Conservation (phyloP, 2,113 vertebrate genomes). For the Cochlearius cochlearius region DNA sequence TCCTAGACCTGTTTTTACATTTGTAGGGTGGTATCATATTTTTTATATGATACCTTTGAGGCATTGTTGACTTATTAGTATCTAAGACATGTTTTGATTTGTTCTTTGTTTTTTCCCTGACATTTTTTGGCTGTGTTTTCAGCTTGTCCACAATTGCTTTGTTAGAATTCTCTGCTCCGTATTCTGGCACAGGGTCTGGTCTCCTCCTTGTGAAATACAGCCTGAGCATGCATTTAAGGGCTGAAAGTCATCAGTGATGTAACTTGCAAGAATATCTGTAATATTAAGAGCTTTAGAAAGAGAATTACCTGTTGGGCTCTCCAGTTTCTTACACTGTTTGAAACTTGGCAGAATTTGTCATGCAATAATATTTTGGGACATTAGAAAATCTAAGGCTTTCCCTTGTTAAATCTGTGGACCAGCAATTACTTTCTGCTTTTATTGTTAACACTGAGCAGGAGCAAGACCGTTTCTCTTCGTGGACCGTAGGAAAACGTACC, state of each 20-base stretch:
- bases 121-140: background rate
- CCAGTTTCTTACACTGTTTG: background rate
- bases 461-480: rapidly evolving
- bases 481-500: rapidly evolving
- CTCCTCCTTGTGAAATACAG: background rate
- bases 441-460: background rate
- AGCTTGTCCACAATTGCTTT: background rate
- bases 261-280: background rate
- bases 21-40: background rate
- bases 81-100: background rate
- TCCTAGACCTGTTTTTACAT: background rate
- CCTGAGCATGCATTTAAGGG: background rate
- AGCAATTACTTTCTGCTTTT: background rate
- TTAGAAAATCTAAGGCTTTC: background rate
- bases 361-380: background rate
- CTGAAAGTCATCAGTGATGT: background rate
- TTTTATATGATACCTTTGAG: background rate
- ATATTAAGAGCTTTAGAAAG: background rate
- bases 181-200: background rate
- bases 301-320: background rate
- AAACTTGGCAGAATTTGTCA: background rate
- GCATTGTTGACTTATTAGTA: background rate
- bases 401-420: background rate
- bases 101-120: background rate
- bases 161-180: background rate